These are phyloP conservation scores for Oxyruncus cristatus DNA, from an alignment of 2,113 vertebrate species.

Conservation along the genomic window DNA sequence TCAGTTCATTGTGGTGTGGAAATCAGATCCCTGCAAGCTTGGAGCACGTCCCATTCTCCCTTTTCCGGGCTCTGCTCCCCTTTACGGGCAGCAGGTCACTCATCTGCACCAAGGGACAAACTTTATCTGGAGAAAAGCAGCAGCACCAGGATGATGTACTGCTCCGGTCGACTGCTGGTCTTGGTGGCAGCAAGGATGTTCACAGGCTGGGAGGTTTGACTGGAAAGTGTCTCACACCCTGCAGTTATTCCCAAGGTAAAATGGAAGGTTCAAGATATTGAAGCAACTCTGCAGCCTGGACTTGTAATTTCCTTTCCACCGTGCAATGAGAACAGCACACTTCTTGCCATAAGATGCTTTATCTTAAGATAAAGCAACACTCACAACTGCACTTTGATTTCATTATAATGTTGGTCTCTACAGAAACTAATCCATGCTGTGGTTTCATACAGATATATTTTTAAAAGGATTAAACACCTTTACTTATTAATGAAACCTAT, in stretches of 20 bases:
- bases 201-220: neutral
- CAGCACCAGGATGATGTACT: neutral
- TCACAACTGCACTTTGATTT: neutral
- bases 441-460: neutral
- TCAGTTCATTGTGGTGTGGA: neutral
- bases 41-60: rapidly evolving
- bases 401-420: neutral
- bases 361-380: neutral
- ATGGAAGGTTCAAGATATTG: neutral
- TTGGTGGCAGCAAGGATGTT: neutral
- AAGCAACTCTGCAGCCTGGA: neutral
- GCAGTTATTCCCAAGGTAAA: neutral
- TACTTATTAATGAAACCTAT: neutral
- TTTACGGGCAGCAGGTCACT: too few species aligned
- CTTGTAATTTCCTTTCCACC: neutral
- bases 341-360: neutral
- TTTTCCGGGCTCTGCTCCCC: neutral
- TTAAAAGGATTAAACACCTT: neutral
- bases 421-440: neutral
- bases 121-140: neutral
- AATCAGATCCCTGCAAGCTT: neutral
- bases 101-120: neutral
- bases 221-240: neutral
- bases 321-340: neutral
- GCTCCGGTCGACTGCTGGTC: neutral